Percentiles rank a stretch among this genome's conserved stretches.
These are phyloP conservation scores for Sialis lutaria DNA, from an alignment of 2,888 invertebrate species.

Conservation along the genomic window DNA sequence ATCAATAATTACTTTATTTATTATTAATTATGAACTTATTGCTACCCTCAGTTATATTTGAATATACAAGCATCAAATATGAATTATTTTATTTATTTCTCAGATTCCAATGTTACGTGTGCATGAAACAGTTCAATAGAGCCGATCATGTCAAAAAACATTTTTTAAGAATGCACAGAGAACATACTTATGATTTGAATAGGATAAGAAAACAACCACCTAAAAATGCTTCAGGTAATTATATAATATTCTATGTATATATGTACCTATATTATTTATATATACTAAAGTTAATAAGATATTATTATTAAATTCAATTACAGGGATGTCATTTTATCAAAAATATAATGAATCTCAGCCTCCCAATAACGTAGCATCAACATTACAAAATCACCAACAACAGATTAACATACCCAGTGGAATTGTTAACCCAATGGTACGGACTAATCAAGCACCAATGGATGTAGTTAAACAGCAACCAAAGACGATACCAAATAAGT, in stretches of 20 bases:
- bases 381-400: conserved; percentile 4
- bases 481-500: conserved; percentile 2
- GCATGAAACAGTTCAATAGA: conserved; percentile 82
- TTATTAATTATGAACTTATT: too few species aligned
- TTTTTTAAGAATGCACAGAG: conserved; percentile 81
- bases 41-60: too few species aligned
- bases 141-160: conserved; percentile 92
- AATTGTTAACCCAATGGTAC: conserved; percentile 4
- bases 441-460: background rate
- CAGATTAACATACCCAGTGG: conserved; percentile 6
- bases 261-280: too few species aligned
- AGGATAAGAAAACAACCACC: conserved; percentile 51
- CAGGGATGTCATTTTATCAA: conserved; percentile 26
- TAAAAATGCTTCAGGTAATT: conserved; percentile 33
- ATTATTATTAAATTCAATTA: background rate
- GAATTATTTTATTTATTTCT: background rate
- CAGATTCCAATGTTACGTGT: conserved; percentile 74
- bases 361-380: background rate
- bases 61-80: background rate
- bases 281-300: too few species aligned
- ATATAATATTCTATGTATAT: background rate
- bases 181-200: conserved; percentile 72
- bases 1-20: too few species aligned
- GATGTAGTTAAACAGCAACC: background rate
- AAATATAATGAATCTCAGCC: conserved; percentile 19